Evolutionary conservation across 2,888 invertebrate species (phyloP), one percentile per base, ranked within the genome.

Genomic region (Drosophila birchii): DNA sequence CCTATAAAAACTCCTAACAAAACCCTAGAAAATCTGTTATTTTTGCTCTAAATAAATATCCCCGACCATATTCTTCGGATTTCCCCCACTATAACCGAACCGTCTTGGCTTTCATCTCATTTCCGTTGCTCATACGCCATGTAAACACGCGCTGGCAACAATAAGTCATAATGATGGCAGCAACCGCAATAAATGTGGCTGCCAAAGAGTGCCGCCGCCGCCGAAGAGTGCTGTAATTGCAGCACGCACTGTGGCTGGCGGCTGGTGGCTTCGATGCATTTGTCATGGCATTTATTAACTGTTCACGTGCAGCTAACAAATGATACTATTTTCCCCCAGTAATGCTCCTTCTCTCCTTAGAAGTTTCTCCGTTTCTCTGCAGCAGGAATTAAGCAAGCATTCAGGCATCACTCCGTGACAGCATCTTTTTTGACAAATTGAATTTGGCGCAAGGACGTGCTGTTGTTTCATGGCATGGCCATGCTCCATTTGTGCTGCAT

Each of bases 341-440:
- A 39, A 29, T 9, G 7, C 26, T 5, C 47, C n/a, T 11, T 11
- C 29, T n/a, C 9, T 9, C 26, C 16, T 29, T 47, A 18, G 47
- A 29, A n/a, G 36, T 20, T 47, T 45, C 60, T 38, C 45, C 45
- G n/a, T 39, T 71, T 58, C 41, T 23, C 9, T 3, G 41, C 69
- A 54, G 45, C 38, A 83, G 77, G 80, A 86, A 86, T 86, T 86
- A 86, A 88, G 88, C 81, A 83, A 86, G 85, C 85, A 86, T 86
- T 86, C 88, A 86, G 81, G 82, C 76, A 74, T 85, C 79, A 76
- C 79, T 85, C 78, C 85, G 83, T 87, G 85, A 85, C 85, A 86
- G 86, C 81, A 83, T 88, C 83, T 80, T 86, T 86, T 88, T 85
- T 88, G 86, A 86, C 87, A 86, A 86, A 86, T 86, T 88, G 89